phyloP scores from a whole-genome alignment of 1,140 invertebrate genomes.

The Drosophila persimilis region DNA sequence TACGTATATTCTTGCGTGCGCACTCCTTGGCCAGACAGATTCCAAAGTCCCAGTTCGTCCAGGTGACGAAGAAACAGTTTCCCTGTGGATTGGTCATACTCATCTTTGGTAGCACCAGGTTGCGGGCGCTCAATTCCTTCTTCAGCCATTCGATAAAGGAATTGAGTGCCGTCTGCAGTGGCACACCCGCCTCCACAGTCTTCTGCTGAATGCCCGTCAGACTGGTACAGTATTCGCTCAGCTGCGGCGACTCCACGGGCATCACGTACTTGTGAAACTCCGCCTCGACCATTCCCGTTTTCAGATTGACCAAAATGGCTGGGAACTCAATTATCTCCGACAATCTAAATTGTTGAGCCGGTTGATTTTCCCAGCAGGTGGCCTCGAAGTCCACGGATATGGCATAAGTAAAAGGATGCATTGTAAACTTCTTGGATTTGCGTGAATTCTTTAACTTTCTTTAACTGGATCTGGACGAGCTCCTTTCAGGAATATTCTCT shows the following conservation, averaged over 20 bases:
- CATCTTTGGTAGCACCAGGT: too few species aligned
- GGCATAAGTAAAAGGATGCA: slow-evolving; percentile 78
- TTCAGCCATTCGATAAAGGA: too few species aligned
- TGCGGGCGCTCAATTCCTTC: too few species aligned
- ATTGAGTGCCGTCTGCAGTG: too few species aligned
- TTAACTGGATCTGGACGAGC: too few species aligned
- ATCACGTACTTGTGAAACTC: slow-evolving; percentile 88
- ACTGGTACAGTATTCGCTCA: slow-evolving; percentile 87
- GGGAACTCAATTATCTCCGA: slow-evolving; percentile 87
- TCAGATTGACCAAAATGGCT: slow-evolving; percentile 87
- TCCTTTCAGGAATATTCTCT: too few species aligned
- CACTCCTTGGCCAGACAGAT: too few species aligned
- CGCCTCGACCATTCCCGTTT: slow-evolving; percentile 85
- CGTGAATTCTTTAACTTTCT: too few species aligned
- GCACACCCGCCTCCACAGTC: slow-evolving; percentile 16
- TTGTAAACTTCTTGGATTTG: slow-evolving; percentile 26
- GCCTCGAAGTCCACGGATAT: slow-evolving; percentile 84
- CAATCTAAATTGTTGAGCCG: slow-evolving; percentile 69
- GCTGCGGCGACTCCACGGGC: slow-evolving; percentile 85
- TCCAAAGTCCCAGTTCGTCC: too few species aligned
- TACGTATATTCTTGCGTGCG: slow-evolving; percentile 77
- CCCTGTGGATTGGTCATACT: too few species aligned
- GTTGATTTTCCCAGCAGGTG: slow-evolving; percentile 83
- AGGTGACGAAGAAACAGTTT: too few species aligned
- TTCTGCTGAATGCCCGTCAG: slow-evolving; percentile 86